These are phyloP conservation scores for Amblyopsis rosae DNA, from an alignment of 2,113 vertebrate genomes.

Conservation along the genomic window DNA sequence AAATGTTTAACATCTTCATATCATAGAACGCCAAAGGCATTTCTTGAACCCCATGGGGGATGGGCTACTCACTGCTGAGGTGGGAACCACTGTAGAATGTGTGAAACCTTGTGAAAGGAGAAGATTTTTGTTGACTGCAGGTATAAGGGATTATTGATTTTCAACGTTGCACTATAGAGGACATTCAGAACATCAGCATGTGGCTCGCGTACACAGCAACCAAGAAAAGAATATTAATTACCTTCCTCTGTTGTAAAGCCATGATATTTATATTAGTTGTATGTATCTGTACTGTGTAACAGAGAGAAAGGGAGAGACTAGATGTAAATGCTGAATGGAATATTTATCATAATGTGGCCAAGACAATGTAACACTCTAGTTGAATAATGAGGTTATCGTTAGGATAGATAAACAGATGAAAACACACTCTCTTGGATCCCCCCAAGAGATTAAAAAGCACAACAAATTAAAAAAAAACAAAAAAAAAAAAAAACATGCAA, in stretches of 20 bases:
- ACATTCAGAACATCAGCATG: constrained; percentile 46
- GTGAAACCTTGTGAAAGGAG: no score
- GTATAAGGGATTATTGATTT: constrained; percentile 53
- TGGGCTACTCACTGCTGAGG: no score
- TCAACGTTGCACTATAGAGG: constrained; percentile 35
- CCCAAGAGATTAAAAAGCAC: constrained; percentile 54
- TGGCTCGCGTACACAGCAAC: constrained; percentile 45
- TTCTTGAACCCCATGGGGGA: no score
- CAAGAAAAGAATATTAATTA: constrained; percentile 37
- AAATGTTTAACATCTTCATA: no score
- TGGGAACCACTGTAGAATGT: no score
- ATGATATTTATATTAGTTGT: constrained; percentile 13
- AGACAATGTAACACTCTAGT: constrained; percentile 26
- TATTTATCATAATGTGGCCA: neutral
- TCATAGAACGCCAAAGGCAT: no score
- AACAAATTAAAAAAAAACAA: constrained; percentile 36
- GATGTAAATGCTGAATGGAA: constrained; percentile 7
- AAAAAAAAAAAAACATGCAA: constrained; percentile 65
- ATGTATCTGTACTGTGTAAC: constrained; percentile 12
- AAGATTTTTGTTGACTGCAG: neutral
- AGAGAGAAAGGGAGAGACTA: constrained; percentile 5
- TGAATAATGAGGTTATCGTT: constrained; percentile 31
- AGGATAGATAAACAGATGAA: constrained; percentile 41
- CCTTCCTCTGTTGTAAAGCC: constrained; percentile 2
- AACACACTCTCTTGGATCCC: constrained; percentile 29